Conservation (phyloP, 2,888 invertebrate species). For the Tenthredo amoena region DNA sequence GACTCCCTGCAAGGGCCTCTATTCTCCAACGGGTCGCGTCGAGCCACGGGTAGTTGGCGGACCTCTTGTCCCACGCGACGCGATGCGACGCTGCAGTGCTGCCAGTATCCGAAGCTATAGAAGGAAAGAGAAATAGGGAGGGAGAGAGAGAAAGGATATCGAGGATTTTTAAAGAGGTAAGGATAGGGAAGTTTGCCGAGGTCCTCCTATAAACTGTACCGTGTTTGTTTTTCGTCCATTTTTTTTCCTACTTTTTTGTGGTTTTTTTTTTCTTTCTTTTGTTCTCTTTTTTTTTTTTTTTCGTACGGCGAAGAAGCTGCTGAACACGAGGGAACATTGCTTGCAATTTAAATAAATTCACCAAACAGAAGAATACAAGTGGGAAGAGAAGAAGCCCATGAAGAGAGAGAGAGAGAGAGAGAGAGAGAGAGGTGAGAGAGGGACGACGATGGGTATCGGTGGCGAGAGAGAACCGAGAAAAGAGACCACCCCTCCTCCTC, state of each 20-base stretch:
- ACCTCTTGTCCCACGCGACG: constrained; percentile 62
- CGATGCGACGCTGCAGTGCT: background rate
- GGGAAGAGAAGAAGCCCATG: constrained; percentile 9
- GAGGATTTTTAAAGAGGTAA: background rate
- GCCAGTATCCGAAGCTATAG: background rate
- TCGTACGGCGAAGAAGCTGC: constrained; percentile 72
- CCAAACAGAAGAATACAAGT: constrained; percentile 52
- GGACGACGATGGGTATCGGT: constrained; percentile 9
- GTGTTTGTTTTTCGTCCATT: constrained; percentile 32
- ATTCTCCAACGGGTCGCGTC: constrained; percentile 52
- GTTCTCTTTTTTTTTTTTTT: constrained; percentile 53
- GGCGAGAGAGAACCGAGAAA: constrained; percentile 18
- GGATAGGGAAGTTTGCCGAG: constrained; percentile 30
- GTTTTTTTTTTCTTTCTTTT: constrained; percentile 45
- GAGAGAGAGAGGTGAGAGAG: background rate
- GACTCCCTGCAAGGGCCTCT: constrained; percentile 52
- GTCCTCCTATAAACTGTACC: constrained; percentile 53
- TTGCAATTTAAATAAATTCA: constrained; percentile 78
- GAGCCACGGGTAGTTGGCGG: constrained; percentile 18
- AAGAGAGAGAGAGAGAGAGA: background rate
- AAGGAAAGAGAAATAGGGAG: background rate
- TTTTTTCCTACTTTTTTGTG: constrained; percentile 45
- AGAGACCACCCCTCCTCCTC: background rate
- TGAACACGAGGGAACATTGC: constrained; percentile 77
- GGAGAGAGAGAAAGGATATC: background rate